phyloP scores from a whole-genome alignment of 2,113 vertebrate genomes.

The Menura novaehollandiae region DNA sequence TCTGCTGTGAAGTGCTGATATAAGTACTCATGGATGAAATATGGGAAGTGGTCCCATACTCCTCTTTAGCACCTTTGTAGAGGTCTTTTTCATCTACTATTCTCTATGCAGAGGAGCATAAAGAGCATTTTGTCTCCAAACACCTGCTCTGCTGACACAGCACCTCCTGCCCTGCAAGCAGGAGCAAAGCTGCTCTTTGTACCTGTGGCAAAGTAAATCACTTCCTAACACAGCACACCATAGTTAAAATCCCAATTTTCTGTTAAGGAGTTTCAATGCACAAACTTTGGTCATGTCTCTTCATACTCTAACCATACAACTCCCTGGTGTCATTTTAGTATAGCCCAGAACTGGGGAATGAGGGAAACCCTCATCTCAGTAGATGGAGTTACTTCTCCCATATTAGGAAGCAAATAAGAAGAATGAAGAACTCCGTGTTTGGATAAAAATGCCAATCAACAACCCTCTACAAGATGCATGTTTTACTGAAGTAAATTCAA shows the following conservation, averaged over 20 bases:
- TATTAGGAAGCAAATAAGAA: background rate
- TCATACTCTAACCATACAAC: background rate
- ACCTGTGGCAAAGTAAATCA: background rate
- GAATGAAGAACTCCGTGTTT: background rate
- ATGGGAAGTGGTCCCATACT: background rate
- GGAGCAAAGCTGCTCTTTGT: background rate
- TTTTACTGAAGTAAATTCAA: background rate
- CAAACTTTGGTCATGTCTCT: background rate
- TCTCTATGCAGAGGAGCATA: background rate
- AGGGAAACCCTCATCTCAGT: background rate
- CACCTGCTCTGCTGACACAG: background rate
- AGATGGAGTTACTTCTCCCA: background rate
- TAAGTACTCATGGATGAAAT: background rate
- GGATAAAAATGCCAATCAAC: background rate
- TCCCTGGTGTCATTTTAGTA: background rate
- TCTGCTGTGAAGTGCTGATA: background rate
- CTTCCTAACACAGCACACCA: background rate
- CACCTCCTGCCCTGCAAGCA: background rate
- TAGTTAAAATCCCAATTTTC: fast-evolving
- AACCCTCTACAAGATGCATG: background rate
- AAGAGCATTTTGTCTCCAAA: background rate
- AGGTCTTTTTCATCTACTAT: background rate
- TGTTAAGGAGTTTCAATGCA: background rate
- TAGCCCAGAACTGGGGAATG: background rate
- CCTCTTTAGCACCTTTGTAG: background rate